phyloP scores from a whole-genome alignment of 2,113 vertebrate species.

The Myotis lucifugus region DNA sequence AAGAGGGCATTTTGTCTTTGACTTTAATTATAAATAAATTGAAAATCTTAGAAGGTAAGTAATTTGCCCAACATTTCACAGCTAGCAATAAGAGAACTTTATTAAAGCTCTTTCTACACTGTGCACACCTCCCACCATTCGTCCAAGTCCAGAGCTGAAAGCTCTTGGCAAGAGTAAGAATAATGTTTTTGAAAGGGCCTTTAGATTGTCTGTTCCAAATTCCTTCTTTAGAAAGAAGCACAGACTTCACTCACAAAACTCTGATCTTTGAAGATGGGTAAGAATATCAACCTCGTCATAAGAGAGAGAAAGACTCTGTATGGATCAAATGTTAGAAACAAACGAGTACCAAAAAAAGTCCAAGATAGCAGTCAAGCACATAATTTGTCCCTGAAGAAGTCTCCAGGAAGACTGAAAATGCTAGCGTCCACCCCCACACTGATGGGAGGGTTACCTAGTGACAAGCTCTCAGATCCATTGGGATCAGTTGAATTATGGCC shows the following conservation, averaged over 20 bases:
- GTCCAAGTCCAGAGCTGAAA: background rate
- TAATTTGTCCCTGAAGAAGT: background rate
- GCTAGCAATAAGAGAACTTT: background rate
- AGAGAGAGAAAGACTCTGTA: background rate
- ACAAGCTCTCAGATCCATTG: background rate
- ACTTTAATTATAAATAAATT: conserved; percentile 1
- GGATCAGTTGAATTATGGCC: background rate
- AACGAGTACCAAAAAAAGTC: background rate
- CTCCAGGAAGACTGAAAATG: background rate
- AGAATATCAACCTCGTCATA: background rate
- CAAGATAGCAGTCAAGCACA: background rate
- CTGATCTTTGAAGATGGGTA: background rate
- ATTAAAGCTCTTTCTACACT: background rate
- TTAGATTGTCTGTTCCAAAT: background rate
- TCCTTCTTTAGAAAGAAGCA: background rate
- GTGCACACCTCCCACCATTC: background rate
- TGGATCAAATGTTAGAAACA: background rate
- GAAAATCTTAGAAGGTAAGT: background rate
- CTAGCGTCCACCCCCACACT: background rate
- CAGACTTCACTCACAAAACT: background rate
- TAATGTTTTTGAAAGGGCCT: background rate
- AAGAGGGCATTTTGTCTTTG: background rate
- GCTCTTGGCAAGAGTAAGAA: background rate
- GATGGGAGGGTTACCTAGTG: background rate
- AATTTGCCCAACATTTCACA: background rate